Percentiles rank a stretch among this genome's conserved stretches.
Conservation (phyloP, 2,888 invertebrate genomes). For the Ethmia dodecea region DNA sequence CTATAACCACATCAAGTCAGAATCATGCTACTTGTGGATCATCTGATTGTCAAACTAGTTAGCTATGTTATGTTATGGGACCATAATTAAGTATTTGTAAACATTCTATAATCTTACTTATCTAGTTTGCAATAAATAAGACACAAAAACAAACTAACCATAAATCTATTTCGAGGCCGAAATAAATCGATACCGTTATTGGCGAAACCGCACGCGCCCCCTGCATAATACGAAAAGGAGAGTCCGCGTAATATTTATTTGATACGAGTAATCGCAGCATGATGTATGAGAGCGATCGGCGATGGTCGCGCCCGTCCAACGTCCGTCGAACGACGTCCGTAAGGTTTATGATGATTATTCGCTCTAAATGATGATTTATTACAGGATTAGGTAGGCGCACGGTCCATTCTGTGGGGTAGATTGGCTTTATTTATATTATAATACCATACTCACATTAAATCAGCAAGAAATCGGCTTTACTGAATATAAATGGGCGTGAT, state of each 20-base stretch:
- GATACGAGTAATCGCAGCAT: slow-evolving; percentile 71
- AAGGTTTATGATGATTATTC: slow-evolving; percentile 73
- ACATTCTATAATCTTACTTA: no score
- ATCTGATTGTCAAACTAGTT: no score
- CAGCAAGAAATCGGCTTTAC: slow-evolving; percentile 52
- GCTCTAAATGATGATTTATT: slow-evolving; percentile 74
- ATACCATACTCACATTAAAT: slow-evolving; percentile 46
- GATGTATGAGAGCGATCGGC: slow-evolving; percentile 57
- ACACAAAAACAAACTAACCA: no score
- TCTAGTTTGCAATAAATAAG: no score
- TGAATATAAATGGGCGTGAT: slow-evolving; percentile 39
- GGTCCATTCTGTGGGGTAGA: slow-evolving; percentile 63
- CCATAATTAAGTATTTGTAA: no score
- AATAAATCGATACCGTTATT: slow-evolving; percentile 54
- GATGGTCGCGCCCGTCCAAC: slow-evolving; percentile 10
- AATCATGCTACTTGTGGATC: no score
- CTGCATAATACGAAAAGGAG: no score
- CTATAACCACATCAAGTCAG: no score
- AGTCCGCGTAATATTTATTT: slow-evolving; percentile 69
- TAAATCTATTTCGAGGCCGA: slow-evolving; percentile 47
- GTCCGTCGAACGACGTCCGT: slow-evolving; percentile 24
- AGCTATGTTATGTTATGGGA: no score
- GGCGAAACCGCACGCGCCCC: slow-evolving; percentile 42
- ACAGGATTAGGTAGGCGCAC: slow-evolving; percentile 65
- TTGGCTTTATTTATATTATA: slow-evolving; percentile 68